Conservation (phyloP, 2,113 vertebrate species). For the Lophochroa leadbeateri region DNA sequence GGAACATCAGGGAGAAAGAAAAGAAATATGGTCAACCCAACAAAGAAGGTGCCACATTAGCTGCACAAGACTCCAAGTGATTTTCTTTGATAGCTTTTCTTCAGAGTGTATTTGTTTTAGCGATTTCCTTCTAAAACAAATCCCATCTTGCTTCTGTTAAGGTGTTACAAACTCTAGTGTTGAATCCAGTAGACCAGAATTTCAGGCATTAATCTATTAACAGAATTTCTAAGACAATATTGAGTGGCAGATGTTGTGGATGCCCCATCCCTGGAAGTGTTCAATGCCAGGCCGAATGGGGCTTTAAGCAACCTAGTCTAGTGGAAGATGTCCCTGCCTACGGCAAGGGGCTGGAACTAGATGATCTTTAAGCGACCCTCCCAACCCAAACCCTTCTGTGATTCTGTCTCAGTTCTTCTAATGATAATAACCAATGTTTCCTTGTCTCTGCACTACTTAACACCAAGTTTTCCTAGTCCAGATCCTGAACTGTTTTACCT, state of each 20-base stretch:
- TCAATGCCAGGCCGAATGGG: neutral
- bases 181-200: neutral
- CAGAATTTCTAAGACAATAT: neutral
- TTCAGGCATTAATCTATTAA: neutral
- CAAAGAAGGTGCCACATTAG: neutral
- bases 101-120: too few relatives aligned
- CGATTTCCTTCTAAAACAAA: neutral
- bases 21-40: neutral
- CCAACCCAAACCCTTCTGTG: neutral
- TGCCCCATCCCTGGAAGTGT: neutral
- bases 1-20: neutral
- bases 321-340: neutral
- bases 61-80: neutral
- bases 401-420: neutral
- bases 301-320: neutral
- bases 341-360: neutral
- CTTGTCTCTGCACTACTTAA: neutral
- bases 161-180: neutral
- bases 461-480: neutral
- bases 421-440: neutral
- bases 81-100: neutral
- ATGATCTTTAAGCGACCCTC: neutral
- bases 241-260: neutral
- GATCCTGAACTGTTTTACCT: neutral
- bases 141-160: neutral